Percentiles rank a stretch among this genome's conserved stretches.
Conservation (phyloP, 1,140 invertebrate species). For the Ostrea edulis region DNA sequence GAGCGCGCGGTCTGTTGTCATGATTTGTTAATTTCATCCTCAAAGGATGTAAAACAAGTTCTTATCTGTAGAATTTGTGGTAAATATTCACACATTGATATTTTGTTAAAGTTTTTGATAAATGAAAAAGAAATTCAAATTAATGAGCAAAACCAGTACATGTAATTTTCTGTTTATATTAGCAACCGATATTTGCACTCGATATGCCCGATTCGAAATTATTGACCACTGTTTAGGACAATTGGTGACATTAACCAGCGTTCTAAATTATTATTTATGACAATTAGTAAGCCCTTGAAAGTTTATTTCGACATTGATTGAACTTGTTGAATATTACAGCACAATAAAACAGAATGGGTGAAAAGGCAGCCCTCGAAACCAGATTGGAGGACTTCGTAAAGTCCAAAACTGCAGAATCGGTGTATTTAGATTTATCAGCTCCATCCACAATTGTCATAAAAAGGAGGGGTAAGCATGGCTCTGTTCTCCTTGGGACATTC, state of each 20-base stretch:
- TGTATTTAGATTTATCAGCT: constrained; percentile 60
- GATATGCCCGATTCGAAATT: no score
- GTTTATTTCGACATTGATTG: no score
- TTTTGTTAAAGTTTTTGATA: background rate
- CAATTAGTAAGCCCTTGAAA: no score
- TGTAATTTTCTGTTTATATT: constrained; percentile 2
- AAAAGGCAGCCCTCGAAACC: constrained; percentile 61
- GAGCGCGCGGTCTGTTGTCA: no score
- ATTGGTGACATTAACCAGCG: no score
- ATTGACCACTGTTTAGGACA: no score
- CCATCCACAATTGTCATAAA: constrained; percentile 58
- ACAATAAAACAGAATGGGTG: constrained; percentile 44
- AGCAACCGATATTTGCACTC: background rate
- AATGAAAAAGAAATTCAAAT: background rate
- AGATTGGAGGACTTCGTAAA: constrained; percentile 56
- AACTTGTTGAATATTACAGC: no score
- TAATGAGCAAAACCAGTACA: background rate
- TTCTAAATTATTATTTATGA: no score
- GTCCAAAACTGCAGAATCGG: constrained; percentile 61
- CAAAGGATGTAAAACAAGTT: background rate
- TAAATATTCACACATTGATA: background rate
- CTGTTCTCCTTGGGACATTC: constrained; percentile 59
- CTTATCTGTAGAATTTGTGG: background rate
- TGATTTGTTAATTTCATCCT: background rate
- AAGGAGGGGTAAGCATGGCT: constrained; percentile 56